These are phyloP conservation scores for Amblyopsis rosae DNA, from an alignment of 2,113 vertebrate genomes.

Conservation along the genomic window DNA sequence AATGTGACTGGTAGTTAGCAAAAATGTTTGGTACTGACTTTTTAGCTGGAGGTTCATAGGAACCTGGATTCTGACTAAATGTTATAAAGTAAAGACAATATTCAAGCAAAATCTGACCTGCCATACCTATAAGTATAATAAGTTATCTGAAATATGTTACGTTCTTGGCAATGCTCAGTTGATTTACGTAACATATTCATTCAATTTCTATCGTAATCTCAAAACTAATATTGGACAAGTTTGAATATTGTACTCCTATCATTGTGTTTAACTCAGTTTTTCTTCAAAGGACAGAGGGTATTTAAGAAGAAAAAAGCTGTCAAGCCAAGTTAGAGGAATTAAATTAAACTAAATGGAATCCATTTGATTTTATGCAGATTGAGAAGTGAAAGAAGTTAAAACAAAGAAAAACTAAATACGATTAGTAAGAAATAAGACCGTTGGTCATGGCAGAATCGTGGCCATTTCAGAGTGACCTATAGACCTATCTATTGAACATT, in stretches of 20 bases:
- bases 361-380: neutral
- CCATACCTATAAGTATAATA: no score
- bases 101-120: no score
- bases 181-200: neutral
- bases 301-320: constrained; percentile 5
- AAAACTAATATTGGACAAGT: neutral
- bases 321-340: neutral
- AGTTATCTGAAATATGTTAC: no score
- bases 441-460: neutral
- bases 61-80: neutral
- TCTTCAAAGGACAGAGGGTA: constrained; percentile 1
- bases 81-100: neutral
- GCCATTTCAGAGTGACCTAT: neutral
- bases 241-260: constrained; percentile 11
- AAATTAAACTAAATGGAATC: neutral
- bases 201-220: neutral
- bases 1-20: neutral
- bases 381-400: neutral
- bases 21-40: no score
- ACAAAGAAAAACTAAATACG: neutral
- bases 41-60: neutral
- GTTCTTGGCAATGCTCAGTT: neutral
- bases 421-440: neutral
- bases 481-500: constrained; percentile 4
- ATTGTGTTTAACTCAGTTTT: neutral